Evolutionary conservation across 2,113 vertebrate genomes (phyloP).

Genomic region (Platanista minor): DNA sequence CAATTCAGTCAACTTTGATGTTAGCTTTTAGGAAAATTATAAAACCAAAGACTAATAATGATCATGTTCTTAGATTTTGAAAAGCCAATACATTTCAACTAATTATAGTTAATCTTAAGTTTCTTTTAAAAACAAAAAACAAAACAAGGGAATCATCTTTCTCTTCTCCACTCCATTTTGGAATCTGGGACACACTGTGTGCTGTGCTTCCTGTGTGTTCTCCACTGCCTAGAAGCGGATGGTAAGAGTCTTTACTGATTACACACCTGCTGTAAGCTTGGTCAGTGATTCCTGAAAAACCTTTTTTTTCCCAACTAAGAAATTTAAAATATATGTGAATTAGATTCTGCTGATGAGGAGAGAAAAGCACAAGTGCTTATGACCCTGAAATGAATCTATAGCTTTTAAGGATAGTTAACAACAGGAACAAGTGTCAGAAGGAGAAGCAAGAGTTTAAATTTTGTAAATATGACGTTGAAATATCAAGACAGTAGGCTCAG

Average conservation of each 20-base stretch:
- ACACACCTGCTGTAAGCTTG: conserved; percentile 12
- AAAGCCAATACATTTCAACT: conserved; percentile 17
- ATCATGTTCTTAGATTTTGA: conserved; percentile 26
- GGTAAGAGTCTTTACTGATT: conserved; percentile 70
- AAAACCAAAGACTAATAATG: background rate
- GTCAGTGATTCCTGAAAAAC: conserved; percentile 44
- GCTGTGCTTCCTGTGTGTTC: conserved; percentile 73
- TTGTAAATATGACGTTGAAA: background rate
- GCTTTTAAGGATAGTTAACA: background rate
- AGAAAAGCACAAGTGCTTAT: conserved; percentile 35
- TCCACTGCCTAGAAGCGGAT: conserved; percentile 66
- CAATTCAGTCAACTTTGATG: background rate
- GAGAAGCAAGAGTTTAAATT: background rate
- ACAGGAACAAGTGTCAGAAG: background rate
- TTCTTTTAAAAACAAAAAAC: background rate
- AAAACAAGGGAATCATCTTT: conserved; percentile 70
- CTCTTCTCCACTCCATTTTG: conserved; percentile 76
- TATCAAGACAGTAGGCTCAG: background rate
- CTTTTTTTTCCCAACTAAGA: background rate
- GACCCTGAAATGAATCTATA: background rate
- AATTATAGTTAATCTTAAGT: conserved; percentile 46
- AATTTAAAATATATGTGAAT: background rate
- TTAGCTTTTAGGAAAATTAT: conserved; percentile 41
- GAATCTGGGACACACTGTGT: conserved; percentile 73
- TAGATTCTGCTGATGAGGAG: conserved; percentile 47